phyloP scores from a whole-genome alignment of 1,140 invertebrate species.

The Laodelphax striatellus region DNA sequence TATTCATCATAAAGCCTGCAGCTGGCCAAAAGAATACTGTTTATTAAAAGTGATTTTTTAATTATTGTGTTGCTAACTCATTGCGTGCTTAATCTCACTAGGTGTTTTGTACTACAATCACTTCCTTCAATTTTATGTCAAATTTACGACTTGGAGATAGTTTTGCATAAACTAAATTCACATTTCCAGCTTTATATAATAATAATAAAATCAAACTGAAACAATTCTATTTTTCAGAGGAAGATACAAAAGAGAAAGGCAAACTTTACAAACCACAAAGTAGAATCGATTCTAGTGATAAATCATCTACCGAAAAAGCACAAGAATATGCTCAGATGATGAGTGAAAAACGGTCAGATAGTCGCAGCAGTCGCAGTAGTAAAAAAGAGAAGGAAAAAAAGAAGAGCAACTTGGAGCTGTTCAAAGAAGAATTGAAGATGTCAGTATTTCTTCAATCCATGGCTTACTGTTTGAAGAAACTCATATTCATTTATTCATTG shows the following conservation, averaged over 20 bases:
- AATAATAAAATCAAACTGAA: no score
- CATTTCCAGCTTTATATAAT: no score
- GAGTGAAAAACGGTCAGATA: slow-evolving; percentile 48
- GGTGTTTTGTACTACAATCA: no score
- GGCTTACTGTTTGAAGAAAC: neutral
- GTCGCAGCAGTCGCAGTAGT: slow-evolving; percentile 53
- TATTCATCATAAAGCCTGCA: no score
- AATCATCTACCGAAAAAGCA: slow-evolving; percentile 41
- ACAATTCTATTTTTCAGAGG: slow-evolving; percentile 41
- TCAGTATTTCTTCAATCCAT: slow-evolving; percentile 30
- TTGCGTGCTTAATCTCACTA: no score
- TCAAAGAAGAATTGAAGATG: slow-evolving; percentile 90
- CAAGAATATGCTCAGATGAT: slow-evolving; percentile 62
- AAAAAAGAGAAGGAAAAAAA: slow-evolving; percentile 84
- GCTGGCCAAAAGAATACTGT: no score
- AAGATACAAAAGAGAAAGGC: slow-evolving; percentile 79
- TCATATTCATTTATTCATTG: no score
- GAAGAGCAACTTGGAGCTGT: slow-evolving; percentile 93
- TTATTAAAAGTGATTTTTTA: no score
- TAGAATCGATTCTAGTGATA: slow-evolving; percentile 47
- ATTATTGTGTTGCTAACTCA: no score
- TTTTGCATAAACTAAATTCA: no score
- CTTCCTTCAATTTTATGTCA: no score
- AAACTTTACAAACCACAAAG: slow-evolving; percentile 90
- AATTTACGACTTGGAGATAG: no score